These are phyloP conservation scores for Zaprionus tsacasi DNA, from an alignment of 1,140 invertebrate species.

Conservation along the genomic window DNA sequence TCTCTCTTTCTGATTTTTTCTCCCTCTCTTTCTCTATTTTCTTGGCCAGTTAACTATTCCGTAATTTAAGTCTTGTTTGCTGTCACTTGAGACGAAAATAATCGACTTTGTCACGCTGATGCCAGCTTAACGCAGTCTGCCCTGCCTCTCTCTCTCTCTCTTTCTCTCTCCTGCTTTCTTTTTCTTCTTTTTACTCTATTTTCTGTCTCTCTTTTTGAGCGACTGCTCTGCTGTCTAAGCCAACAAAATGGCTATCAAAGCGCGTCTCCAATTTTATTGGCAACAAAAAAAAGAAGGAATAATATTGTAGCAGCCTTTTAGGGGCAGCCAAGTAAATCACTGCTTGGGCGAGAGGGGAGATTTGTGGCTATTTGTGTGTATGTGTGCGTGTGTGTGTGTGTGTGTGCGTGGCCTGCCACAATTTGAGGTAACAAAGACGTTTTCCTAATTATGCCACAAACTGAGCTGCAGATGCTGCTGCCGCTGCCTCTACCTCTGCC, in stretches of 20 bases:
- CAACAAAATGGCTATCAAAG: conserved; percentile 40
- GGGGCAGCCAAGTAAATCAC: conserved; percentile 16
- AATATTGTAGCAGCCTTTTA: conserved; percentile 35
- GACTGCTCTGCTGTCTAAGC: background rate
- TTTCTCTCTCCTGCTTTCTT: background rate
- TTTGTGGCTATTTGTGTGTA: background rate
- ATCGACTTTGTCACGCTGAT: conserved; percentile 75
- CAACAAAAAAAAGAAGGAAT: conserved; percentile 25
- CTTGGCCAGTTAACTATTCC: conserved; percentile 72
- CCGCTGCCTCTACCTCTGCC: conserved; percentile 10
- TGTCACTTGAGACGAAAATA: conserved; percentile 82
- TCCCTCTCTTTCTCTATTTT: background rate
- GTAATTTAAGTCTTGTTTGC: conserved; percentile 81
- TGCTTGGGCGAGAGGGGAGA: background rate
- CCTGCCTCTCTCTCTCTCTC: background rate
- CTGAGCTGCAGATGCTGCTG: conserved; percentile 23
- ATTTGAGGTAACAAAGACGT: conserved; percentile 36
- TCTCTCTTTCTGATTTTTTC: background rate
- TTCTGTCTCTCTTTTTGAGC: background rate
- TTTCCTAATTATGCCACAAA: conserved; percentile 70
- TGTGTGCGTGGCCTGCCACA: conserved; percentile 10
- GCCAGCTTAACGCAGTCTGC: conserved; percentile 3
- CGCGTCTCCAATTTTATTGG: conserved; percentile 68
- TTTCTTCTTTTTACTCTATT: background rate
- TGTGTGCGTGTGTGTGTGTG: conserved; percentile 23